Conservation (phyloP, 2,113 vertebrate genomes). For the Lipotes vexillifer region DNA sequence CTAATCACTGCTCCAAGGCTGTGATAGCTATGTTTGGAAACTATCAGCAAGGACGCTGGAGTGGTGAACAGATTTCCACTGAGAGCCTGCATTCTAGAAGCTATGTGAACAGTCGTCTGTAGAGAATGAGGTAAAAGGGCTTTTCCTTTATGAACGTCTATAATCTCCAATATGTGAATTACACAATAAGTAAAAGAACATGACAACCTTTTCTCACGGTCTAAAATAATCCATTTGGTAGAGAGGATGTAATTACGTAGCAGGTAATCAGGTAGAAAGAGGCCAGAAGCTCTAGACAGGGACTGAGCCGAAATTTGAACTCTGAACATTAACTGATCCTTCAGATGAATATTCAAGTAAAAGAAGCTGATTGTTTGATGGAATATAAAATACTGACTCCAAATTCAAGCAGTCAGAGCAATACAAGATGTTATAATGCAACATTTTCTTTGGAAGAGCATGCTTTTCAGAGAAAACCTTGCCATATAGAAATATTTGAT, state of each 20-base stretch:
- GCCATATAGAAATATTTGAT: slow-evolving; percentile 34
- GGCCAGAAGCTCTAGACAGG: neutral
- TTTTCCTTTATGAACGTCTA: neutral
- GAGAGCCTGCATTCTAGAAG: neutral
- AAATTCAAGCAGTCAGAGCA: neutral
- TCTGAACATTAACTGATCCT: neutral
- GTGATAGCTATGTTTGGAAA: neutral
- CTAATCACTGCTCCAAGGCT: neutral
- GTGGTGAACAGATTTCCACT: neutral
- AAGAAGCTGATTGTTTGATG: neutral
- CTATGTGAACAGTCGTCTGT: neutral
- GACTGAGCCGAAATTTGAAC: neutral
- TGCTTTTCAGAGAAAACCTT: slow-evolving; percentile 35
- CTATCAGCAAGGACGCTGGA: neutral
- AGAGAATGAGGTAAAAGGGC: neutral
- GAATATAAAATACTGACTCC: neutral
- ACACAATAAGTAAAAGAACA: neutral
- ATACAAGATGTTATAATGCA: neutral
- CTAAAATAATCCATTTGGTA: neutral
- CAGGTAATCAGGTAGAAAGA: neutral
- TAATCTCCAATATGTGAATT: neutral
- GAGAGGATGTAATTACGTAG: neutral
- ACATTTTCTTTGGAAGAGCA: slow-evolving; percentile 36
- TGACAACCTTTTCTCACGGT: neutral
- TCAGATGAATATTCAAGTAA: neutral